phyloP scores from a whole-genome alignment of 2,113 vertebrate species.

The Dromiciops gliroides region DNA sequence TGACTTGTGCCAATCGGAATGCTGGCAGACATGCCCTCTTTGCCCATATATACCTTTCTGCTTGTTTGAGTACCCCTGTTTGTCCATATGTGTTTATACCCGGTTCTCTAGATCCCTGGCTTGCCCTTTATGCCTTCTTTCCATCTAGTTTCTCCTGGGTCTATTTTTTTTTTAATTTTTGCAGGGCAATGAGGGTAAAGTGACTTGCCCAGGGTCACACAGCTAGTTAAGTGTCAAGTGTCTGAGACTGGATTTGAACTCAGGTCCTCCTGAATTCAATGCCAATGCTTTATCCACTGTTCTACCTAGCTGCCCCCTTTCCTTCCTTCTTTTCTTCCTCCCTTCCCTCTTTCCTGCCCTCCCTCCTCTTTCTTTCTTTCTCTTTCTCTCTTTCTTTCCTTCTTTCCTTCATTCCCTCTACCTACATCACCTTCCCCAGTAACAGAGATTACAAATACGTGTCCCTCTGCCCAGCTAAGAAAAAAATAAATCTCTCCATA shows the following conservation, averaged over 20 bases:
- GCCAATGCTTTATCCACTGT: no score
- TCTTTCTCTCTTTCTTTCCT: background rate
- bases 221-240: no score
- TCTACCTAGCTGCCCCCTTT: no score
- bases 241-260: no score
- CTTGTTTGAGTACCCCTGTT: background rate
- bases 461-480: background rate
- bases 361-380: background rate
- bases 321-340: background rate
- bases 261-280: no score
- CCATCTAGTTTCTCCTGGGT: accelerated
- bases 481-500: background rate
- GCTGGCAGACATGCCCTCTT: accelerated
- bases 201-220: no score
- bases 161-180: background rate
- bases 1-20: accelerated
- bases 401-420: background rate
- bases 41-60: background rate
- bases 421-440: background rate
- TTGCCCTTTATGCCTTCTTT: accelerated
- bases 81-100: background rate
- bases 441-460: background rate
- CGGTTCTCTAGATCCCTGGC: no score
- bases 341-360: background rate
- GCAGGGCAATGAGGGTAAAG: no score